Base-by-base conservation (phyloP, 2,113 vertebrate species). In the Lontra canadensis region DNA sequence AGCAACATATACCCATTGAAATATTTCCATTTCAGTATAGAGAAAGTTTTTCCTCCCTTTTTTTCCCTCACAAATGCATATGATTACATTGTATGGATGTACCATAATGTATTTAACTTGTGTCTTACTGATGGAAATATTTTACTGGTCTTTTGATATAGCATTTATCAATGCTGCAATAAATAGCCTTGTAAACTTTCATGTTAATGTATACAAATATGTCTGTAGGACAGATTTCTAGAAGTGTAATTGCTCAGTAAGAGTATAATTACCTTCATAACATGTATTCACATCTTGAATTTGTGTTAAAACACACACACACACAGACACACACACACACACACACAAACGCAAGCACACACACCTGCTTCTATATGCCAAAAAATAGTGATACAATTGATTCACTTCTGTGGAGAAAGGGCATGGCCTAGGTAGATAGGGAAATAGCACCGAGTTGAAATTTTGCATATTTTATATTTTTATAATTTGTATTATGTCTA, bases 401-500 rank as follows among this genome's bases (percentile, higher is more conserved):
- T 74, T 95, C 78, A 84, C 31, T 52, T 65, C 10, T 42, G 9
- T 79, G 9, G 49, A 89, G 42, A 67, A 67, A 90, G 21, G 36
- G 31, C 36, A 81, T 31, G 25, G 13, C 3, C 17, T 36, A 81
- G 3, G 5, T 61, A 6, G 8, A 18, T 59, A 12, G 7, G 21
- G 17, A 95, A 94, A 39, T 29, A 74, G 3, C 23, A 83, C 39
- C 29, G 21, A 3, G 49, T 18, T 93, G 29, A 94, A 29, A 85
- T 59, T 59, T 87, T 96, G 17, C 39, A 73, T 42, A 52, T 84
- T 88, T 67, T 17, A 44, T 71, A 67, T 94, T 94, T 76, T 92
- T 76, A 79, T n/a, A 65, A 49, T 88, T 78, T 97, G 65, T 55
- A 83, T 44, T 88, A 20, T 91, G 6, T 69, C 59, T 25, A 95